Conservation (phyloP, 92 coral and sea anemone genomes). For the Isaurus tuberculatus region DNA sequence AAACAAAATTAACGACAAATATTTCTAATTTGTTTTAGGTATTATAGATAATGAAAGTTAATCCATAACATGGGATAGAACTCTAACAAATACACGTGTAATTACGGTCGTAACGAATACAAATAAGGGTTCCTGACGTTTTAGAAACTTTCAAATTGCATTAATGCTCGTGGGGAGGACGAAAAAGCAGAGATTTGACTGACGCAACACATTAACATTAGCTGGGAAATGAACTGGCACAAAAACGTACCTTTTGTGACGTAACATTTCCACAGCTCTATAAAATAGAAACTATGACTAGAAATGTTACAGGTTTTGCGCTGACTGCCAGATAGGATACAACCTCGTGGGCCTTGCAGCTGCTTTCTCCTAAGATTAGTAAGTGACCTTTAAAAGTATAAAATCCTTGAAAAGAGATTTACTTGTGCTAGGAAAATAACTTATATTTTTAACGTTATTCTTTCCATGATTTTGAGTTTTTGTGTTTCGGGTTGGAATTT, state of each 20-base stretch:
- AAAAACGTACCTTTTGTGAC: neutral
- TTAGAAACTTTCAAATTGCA: neutral
- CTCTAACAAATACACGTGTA: neutral
- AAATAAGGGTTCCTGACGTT: neutral
- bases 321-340: too few relatives aligned
- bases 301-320: too few relatives aligned
- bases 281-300: too few relatives aligned
- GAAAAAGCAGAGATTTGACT: neutral
- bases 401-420: too few relatives aligned
- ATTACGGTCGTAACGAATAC: neutral
- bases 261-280: too few relatives aligned
- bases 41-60: neutral
- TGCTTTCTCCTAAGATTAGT: too few relatives aligned
- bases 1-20: neutral
- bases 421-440: too few relatives aligned
- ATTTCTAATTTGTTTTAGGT: neutral
- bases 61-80: neutral
- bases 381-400: too few relatives aligned
- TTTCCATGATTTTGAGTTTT: too few relatives aligned
- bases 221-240: neutral
- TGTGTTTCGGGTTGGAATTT: too few relatives aligned
- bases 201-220: neutral
- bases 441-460: too few relatives aligned
- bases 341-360: too few relatives aligned
- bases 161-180: neutral